phyloP scores from a whole-genome alignment of 2,888 invertebrate genomes.

The Rambutsinella grinnellia region DNA sequence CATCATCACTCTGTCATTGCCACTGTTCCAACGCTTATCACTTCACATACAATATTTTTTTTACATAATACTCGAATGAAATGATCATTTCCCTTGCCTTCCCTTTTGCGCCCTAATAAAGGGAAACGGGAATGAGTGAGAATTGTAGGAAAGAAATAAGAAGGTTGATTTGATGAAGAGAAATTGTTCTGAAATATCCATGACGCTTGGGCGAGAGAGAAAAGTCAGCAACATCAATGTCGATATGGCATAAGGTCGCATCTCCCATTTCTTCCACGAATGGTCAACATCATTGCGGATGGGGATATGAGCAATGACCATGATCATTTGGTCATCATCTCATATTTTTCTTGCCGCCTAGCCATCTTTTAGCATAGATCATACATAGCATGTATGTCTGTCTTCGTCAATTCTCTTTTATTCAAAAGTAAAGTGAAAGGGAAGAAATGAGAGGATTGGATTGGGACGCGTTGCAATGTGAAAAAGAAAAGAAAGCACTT shows the following conservation, averaged over 20 bases:
- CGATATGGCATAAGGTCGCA: background rate
- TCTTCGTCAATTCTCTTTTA: background rate
- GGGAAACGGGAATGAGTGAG: background rate
- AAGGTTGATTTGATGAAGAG: background rate
- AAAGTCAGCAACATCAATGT: background rate
- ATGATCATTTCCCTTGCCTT: conserved; percentile 15
- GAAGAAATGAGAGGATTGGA: conserved; percentile 3
- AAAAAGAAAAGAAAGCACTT: background rate
- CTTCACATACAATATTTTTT: background rate
- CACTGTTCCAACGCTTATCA: background rate
- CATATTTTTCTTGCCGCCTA: background rate
- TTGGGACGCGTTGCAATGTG: background rate
- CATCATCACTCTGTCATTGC: conserved; percentile 16
- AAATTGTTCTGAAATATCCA: background rate
- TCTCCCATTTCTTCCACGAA: background rate
- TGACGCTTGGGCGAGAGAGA: background rate
- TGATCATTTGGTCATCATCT: background rate
- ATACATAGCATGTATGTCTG: background rate
- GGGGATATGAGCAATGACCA: background rate
- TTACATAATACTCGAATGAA: background rate
- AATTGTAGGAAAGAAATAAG: background rate
- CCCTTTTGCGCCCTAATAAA: background rate
- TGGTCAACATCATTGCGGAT: background rate
- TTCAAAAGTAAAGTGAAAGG: conserved; percentile 10
- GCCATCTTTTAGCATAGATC: background rate